Conservation (phyloP, 2,113 vertebrate genomes). For the Pygoscelis adeliae region DNA sequence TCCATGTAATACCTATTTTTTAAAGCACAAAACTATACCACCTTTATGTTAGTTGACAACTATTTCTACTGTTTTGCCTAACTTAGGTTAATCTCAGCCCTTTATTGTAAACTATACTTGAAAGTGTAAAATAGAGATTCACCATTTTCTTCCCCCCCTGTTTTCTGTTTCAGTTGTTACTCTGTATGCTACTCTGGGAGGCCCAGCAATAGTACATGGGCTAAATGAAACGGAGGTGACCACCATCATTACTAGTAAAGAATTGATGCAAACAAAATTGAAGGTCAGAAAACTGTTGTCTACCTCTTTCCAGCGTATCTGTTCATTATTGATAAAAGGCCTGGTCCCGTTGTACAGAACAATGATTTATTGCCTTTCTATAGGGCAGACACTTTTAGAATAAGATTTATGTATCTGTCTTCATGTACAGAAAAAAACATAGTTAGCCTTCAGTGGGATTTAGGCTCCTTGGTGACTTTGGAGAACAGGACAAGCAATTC, state of each 20-base stretch:
- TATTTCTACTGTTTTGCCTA: background rate
- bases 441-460: background rate
- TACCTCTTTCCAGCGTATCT: background rate
- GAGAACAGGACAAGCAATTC: background rate
- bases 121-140: background rate
- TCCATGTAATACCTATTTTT: background rate
- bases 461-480: background rate
- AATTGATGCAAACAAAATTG: conserved; percentile 89
- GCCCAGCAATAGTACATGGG: conserved; percentile 89
- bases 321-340: background rate
- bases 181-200: conserved; percentile 91
- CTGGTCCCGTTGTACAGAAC: background rate
- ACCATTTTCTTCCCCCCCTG: background rate
- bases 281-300: conserved; percentile 79
- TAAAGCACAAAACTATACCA: background rate
- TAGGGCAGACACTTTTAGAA: background rate
- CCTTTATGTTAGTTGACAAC: background rate
- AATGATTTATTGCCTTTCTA: background rate
- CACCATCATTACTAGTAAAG: conserved; percentile 93
- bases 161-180: conserved; percentile 86
- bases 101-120: background rate
- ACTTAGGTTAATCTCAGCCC: background rate
- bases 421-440: background rate
- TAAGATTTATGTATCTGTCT: background rate
- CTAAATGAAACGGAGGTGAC: conserved; percentile 92